A percentile compares a stretch with the other conserved stretches of the same genome.
These are phyloP conservation scores for Calephelis perditalis DNA, from an alignment of 2,888 invertebrate species.

Conservation along the genomic window DNA sequence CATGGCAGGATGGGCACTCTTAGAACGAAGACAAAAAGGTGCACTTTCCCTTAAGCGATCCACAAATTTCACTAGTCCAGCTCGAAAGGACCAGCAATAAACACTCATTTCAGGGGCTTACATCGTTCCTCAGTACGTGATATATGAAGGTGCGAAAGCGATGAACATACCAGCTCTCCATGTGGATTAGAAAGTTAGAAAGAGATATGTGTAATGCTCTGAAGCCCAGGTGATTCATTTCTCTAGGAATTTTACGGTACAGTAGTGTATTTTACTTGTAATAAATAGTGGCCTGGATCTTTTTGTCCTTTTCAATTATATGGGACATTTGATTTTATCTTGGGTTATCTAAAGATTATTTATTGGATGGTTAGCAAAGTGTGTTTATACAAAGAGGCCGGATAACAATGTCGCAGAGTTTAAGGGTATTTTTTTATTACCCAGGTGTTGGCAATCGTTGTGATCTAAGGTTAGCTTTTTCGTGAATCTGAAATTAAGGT, in stretches of 20 bases:
- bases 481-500: too few species aligned
- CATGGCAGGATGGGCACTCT: conserved; percentile 37
- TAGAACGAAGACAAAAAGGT: conserved; percentile 41
- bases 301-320: conserved; percentile 4
- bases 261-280: conserved; percentile 23
- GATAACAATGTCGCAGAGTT: too few species aligned
- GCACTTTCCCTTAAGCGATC: conserved; percentile 37
- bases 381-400: too few species aligned
- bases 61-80: conserved; percentile 41
- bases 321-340: conserved; percentile 2
- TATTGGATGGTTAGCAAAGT: too few species aligned
- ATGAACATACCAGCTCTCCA: conserved; percentile 44
- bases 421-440: too few species aligned
- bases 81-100: conserved; percentile 63
- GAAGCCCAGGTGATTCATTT: conserved; percentile 30
- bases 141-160: conserved; percentile 57
- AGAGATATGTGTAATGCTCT: conserved; percentile 38
- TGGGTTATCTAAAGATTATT: background rate
- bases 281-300: conserved; percentile 15
- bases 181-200: conserved; percentile 43
- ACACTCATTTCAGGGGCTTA: conserved; percentile 69
- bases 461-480: too few species aligned
- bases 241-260: conserved; percentile 27
- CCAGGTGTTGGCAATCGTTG: too few species aligned
- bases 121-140: conserved; percentile 56